Conservation (phyloP, 2,888 invertebrate species). For the Rhingia rostrata region DNA sequence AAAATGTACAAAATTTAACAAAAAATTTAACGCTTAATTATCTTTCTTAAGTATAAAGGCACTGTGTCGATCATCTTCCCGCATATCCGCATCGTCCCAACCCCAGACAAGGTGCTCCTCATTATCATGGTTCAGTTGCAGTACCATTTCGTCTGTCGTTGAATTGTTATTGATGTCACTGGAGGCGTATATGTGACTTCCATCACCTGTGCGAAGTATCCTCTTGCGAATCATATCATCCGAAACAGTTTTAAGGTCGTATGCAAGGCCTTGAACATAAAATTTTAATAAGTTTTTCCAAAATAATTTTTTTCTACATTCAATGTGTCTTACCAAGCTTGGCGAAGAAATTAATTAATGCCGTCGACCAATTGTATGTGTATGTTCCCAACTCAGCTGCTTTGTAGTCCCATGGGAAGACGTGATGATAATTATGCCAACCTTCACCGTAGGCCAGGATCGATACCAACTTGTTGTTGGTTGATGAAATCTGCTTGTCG, state of each 20-base stretch:
- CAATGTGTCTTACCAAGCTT: slow-evolving; percentile 85
- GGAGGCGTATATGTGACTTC: slow-evolving; percentile 83
- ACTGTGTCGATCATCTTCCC: slow-evolving; percentile 86
- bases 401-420: slow-evolving; percentile 93
- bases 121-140: slow-evolving; percentile 80
- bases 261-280: slow-evolving; percentile 87
- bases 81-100: slow-evolving; percentile 92
- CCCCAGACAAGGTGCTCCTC: slow-evolving; percentile 88
- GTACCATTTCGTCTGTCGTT: slow-evolving; percentile 78
- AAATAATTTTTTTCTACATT: background rate
- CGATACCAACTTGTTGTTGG: slow-evolving; percentile 88
- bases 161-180: slow-evolving; percentile 78
- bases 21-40: slow-evolving; percentile 75
- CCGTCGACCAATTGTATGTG: slow-evolving; percentile 86
- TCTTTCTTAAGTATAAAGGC: slow-evolving; percentile 81
- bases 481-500: slow-evolving; percentile 89
- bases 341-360: slow-evolving; percentile 87
- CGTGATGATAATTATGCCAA: slow-evolving; percentile 95
- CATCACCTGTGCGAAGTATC: slow-evolving; percentile 89
- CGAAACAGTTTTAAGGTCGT: slow-evolving; percentile 92
- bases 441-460: slow-evolving; percentile 89
- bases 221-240: slow-evolving; percentile 88
- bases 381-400: slow-evolving; percentile 89
- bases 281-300: too few species aligned
- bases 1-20: background rate